phyloP scores from a whole-genome alignment of 2,797 vertebrate species.

The Leuciscus waleckii region DNA sequence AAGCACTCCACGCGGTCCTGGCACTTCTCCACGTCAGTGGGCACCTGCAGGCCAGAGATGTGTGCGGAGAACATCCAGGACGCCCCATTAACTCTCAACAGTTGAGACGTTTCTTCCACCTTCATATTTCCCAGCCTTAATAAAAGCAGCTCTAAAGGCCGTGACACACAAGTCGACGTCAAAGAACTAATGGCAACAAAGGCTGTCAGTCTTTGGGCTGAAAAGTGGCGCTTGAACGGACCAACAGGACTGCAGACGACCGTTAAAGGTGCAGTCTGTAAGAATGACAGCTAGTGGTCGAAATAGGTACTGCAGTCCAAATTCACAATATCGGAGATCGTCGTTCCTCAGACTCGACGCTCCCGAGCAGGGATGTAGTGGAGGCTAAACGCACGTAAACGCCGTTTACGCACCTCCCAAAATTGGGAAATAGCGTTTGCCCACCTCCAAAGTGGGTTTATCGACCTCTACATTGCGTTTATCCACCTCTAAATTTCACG shows the following conservation, averaged over 20 bases:
- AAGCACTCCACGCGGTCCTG: constrained; percentile 96
- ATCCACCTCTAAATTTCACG: no score
- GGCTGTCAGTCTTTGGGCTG: not conserved
- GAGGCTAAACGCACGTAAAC: no score
- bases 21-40: constrained; percentile 92
- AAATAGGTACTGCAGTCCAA: no score
- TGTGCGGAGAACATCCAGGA: not conserved
- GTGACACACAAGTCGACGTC: not conserved
- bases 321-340: no score
- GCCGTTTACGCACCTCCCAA: no score
- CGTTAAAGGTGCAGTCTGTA: not conserved
- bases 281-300: no score
- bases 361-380: no score
- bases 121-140: not conserved
- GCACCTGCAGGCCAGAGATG: constrained; percentile 77
- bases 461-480: no score
- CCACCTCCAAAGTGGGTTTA: no score
- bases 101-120: not conserved
- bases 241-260: not conserved
- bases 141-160: not conserved
- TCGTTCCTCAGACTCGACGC: no score
- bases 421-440: no score
- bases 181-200: not conserved
- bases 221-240: not conserved
- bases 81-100: not conserved